Conservation (phyloP, 2,888 invertebrate species). For the Ctena decussata region DNA sequence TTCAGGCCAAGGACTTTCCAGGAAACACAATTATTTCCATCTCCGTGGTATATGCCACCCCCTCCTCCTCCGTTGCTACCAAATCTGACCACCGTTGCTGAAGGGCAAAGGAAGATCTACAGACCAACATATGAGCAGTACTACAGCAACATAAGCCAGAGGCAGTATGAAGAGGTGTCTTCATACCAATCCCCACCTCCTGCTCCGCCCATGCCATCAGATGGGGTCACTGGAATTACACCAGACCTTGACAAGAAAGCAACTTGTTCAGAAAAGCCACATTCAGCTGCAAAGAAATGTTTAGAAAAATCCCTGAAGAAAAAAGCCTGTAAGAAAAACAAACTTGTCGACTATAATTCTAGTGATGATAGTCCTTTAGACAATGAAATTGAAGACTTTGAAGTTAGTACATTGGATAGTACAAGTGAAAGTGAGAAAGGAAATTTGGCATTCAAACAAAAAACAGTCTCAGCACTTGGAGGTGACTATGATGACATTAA, state of each 20-base stretch:
- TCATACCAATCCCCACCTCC: background rate
- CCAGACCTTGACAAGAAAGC: background rate
- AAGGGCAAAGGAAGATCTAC: background rate
- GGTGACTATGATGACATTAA: background rate
- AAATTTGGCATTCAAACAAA: background rate
- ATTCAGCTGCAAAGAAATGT: background rate
- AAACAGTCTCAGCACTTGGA: background rate
- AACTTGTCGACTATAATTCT: slow-evolving; percentile 43
- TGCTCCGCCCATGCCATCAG: background rate
- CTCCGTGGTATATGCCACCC: background rate
- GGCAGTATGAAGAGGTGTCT: background rate
- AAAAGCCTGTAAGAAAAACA: background rate
- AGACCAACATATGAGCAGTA: background rate
- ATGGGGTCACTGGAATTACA: background rate
- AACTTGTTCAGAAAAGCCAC: background rate
- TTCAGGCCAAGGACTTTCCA: background rate
- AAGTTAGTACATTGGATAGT: slow-evolving; percentile 22
- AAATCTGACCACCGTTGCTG: too few relatives aligned
- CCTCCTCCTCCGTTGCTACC: background rate
- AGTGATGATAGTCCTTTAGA: slow-evolving; percentile 35
- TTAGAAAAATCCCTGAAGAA: background rate
- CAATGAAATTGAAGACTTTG: slow-evolving; percentile 52
- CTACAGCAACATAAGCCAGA: background rate
- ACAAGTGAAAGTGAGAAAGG: background rate
- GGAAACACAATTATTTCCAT: background rate